Evolutionary conservation across 2,888 invertebrate species (phyloP), one percentile per base, ranked within the genome.

Genomic region (Ormyrus pomaceus): DNA sequence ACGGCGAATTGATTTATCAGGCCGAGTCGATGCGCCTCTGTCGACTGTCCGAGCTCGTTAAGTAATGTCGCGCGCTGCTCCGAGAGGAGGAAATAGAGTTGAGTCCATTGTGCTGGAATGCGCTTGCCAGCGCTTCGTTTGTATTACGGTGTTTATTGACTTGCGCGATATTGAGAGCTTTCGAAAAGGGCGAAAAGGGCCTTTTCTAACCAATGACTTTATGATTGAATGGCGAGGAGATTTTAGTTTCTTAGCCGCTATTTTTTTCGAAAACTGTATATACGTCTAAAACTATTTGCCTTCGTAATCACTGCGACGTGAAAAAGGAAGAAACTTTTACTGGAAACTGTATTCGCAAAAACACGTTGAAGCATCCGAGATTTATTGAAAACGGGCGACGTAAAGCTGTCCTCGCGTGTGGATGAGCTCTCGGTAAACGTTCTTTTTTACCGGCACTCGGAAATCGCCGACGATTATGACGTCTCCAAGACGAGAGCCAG

Each of bases 1-100:
- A 69, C 11, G 73, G 19, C 8, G 46, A 61, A 81, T 81, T 77
- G 77, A 81, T 81, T 73, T 73, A 81, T 74, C 80, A 70, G 77
- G 77, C 7, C 55, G 13, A 51, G 70, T 46, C 53, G 65, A 71
- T 73, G 79, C 71, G 45, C 51, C 34, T n/a, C 53, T 19, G 61
- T 66, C 48, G 66, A 19, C 19, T 65, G 71, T 53, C 59, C 53
- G 53, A 71, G 79, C 50, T 62, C 13, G 62, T 80, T 80, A 58
- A 76, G 76, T 72, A 72, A 74, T 58, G 19, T 19, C 59, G 45
- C 34, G 69, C 1, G 51, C 19, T 19, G 53, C 34, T 11, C 8
- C 46, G 68, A 64, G 4, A 45, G 50, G 50, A 48, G 19, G 19
- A 19, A 19, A 19, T 19, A 19, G 19, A 19, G 19, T 19, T 19